Base-by-base conservation (phyloP, 2,888 invertebrate genomes). In the Capitulum mitella region DNA sequence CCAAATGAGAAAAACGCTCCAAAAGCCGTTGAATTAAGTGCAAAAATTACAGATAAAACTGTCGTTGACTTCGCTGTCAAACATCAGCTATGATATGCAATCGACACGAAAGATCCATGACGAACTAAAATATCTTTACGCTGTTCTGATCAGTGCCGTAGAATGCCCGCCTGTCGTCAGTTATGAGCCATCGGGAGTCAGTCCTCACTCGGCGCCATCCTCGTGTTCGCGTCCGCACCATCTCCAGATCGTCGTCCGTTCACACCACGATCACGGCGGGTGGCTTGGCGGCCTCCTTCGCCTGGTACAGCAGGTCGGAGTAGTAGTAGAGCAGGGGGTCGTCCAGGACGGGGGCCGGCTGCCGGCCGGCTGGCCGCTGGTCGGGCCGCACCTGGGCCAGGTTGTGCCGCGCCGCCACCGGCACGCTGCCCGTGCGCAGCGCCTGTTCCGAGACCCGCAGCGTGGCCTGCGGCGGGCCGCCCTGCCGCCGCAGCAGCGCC, bases 291-390 rank as follows among this genome's bases (percentile, higher is more conserved):
- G 64, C 64, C 64, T 64, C 32, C 32, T 16, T 8, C 3, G 64
- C 32, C 19, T 32, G 37, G 10, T 70, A 37, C 19, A 70, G 70
- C 22, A 70, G 37, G 22, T 26, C 10, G 3, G 70, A 70, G 37
- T 70, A 70, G 22, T 70, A 34, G 37, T 37, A 70, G 34, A 70
- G 70, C 70, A 70, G 34, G 19, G 70, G 70, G 70, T 70, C 70
- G 22, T 70, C 70, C 37, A 70, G 70, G 1, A 70, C 6, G 16
- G 70, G 70, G 37, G 37, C 70, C 32, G 37, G 1, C 22, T 22
- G 22, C 6, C 16, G 37, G 34, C 3, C 37, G 6, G 34, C 19
- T 22, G 19, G 22, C 6, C 37, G 34, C 70, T 70, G 70, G 3
- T 1, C 1, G 6, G 70, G 70, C 6, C 70, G 19, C 37, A 70